Evolutionary conservation across 2,797 vertebrate species (phyloP).

Genomic region (Columba guinea): DNA sequence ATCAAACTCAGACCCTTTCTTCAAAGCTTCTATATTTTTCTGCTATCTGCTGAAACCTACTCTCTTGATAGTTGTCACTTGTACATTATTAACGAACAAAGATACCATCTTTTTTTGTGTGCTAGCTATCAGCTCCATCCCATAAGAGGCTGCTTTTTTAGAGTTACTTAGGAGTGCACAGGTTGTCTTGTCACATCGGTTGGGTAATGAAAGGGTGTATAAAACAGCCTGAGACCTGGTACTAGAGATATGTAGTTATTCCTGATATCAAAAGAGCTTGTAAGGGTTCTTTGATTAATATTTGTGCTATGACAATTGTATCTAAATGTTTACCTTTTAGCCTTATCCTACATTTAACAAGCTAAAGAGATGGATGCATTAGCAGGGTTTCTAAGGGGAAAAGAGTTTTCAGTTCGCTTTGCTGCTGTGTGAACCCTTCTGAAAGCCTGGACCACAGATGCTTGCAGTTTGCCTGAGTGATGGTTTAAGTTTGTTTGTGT

Average conservation of each 20-base stretch:
- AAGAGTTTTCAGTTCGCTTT: background rate
- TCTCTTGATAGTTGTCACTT: background rate
- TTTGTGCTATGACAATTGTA: background rate
- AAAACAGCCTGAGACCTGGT: conserved; percentile 28
- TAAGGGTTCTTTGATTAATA: background rate
- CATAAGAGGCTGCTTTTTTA: background rate
- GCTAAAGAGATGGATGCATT: background rate
- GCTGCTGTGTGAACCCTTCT: background rate
- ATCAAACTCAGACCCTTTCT: background rate
- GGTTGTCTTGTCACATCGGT: conserved; percentile 13
- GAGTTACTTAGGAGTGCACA: background rate
- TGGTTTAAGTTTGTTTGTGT: background rate
- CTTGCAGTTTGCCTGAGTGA: background rate
- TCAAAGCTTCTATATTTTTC: background rate
- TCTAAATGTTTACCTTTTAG: background rate
- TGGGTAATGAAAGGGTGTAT: conserved; percentile 57
- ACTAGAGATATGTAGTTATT: conserved; percentile 35
- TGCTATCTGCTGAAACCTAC: background rate
- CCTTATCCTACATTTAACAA: background rate
- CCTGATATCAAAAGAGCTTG: conserved; percentile 14
- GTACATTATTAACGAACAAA: background rate
- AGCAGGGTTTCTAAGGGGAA: background rate
- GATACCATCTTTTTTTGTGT: background rate
- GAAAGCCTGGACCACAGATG: background rate
- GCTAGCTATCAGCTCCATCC: background rate